phyloP scores from a whole-genome alignment of 2,113 vertebrate genomes.

The Boleophthalmus pectinirostris region DNA sequence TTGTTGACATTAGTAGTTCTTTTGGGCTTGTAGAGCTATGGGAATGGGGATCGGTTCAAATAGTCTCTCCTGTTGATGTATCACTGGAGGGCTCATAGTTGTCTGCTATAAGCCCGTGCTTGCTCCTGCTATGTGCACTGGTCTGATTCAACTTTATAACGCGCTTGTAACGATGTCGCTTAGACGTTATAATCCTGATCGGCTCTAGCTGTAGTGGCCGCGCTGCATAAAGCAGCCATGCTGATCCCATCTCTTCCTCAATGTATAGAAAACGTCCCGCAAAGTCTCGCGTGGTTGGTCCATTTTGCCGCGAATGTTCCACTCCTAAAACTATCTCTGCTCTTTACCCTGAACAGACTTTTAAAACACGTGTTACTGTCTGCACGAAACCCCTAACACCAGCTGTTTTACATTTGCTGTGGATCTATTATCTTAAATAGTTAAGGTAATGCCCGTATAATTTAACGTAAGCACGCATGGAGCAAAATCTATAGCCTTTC shows the following conservation, averaged over 20 bases:
- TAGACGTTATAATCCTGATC: not conserved
- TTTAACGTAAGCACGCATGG: not conserved
- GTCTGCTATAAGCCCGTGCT: not conserved
- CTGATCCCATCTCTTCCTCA: constrained; percentile 13
- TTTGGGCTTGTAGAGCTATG: too few relatives aligned
- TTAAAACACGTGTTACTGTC: not conserved
- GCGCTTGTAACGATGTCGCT: not conserved
- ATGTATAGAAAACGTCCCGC: constrained; percentile 31
- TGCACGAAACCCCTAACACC: not conserved
- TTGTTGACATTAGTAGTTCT: too few relatives aligned
- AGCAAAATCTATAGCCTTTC: not conserved
- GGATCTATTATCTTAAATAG: not conserved
- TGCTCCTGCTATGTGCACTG: not conserved
- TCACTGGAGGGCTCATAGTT: not conserved
- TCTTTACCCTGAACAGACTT: constrained; percentile 12
- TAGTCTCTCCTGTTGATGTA: not conserved
- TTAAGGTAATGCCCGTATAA: not conserved
- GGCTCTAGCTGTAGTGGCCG: not conserved
- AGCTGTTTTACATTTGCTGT: not conserved
- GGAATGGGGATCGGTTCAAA: not conserved
- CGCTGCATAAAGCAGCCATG: not conserved
- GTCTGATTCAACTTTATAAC: not conserved
- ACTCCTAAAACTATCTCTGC: constrained; percentile 32
- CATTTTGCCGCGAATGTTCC: constrained; percentile 69
- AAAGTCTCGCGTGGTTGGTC: constrained; percentile 72